These are phyloP conservation scores for Hofmannophila pseudospretella DNA, from an alignment of 2,888 invertebrate genomes.

Conservation along the genomic window DNA sequence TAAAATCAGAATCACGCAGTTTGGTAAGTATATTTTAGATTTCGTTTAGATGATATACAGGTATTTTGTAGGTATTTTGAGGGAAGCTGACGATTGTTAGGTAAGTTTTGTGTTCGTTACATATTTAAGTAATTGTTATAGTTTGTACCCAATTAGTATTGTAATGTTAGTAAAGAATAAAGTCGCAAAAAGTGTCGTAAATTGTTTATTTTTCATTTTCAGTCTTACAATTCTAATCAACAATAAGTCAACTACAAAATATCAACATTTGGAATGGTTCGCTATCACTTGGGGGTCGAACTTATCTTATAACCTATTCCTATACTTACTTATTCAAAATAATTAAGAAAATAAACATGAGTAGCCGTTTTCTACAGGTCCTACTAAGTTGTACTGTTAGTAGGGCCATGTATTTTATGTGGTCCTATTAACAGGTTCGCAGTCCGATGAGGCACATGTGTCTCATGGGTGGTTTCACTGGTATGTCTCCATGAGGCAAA, in stretches of 20 bases:
- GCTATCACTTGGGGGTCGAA: conserved; percentile 24
- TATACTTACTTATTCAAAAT: conserved; percentile 1
- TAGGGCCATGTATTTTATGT: no score
- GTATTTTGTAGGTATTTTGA: conserved; percentile 12
- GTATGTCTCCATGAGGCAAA: no score
- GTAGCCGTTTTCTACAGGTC: no score
- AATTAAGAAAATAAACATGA: neutral
- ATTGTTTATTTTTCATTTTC: conserved; percentile 57
- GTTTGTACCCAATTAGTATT: neutral
- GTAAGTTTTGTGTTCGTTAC: conserved; percentile 15
- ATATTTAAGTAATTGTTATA: conserved; percentile 15
- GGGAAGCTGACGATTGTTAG: conserved; percentile 8
- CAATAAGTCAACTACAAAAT: conserved; percentile 57
- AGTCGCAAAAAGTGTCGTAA: conserved; percentile 10
- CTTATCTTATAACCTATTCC: no score
- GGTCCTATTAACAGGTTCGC: no score
- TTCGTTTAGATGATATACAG: conserved; percentile 11
- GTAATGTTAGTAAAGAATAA: conserved; percentile 10
- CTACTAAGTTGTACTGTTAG: no score
- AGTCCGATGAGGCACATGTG: no score
- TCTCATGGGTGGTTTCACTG: no score
- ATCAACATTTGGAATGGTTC: conserved; percentile 46
- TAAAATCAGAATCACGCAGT: no score
- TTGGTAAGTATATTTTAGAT: conserved; percentile 17
- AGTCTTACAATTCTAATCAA: conserved; percentile 70